Base-by-base conservation (phyloP, 2,888 invertebrate species). In the Hirtodrosophila duncani region DNA sequence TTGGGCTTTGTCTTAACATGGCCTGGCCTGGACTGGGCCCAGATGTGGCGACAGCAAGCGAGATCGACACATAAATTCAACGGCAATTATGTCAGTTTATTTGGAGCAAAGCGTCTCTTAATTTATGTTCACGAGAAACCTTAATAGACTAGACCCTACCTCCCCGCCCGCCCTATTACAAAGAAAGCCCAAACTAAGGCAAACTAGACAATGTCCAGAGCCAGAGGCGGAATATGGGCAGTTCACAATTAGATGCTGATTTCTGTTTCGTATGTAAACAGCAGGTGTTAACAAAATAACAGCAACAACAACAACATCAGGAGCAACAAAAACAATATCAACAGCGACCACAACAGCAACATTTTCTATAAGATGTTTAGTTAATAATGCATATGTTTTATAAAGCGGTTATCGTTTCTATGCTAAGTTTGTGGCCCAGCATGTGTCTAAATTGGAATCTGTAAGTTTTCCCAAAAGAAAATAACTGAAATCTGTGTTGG, bases 1-100 rank as follows among this genome's bases (percentile, higher is more conserved):
- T 81, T 79, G 61, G 62, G 58, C 67, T 69, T 78, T 81, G 78
- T 72, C 62, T 81, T 77, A 79, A 17, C 27, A 38, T 39, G 42
- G 11, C 49, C 50, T 33, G 10, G 18, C 37, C 17, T 33, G 13
- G n/a, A n/a, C n/a, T n/a, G n/a, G n/a, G n/a, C n/a, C n/a, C 49
- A 49, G 48, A 23, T 20, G 23, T 50, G n/a, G n/a, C n/a, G n/a
- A n/a, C n/a, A n/a, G n/a, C n/a, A n/a, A n/a, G n/a, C n/a, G n/a
- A n/a, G n/a, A n/a, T n/a, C n/a, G n/a, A n/a, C 27, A 49, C 78
- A 79, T 79, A 79, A 82, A 79, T 82, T 70, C 56, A 61, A 45
- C 43, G 62, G 70, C 66, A 82, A 82, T 79, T 79, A 79, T 82
- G 82, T 81, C 82, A 74, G 67, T 82, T 82, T 82, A 82, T 79